Evolutionary conservation across 2,797 vertebrate genomes (phyloP), one percentile per base, ranked within the genome.

Genomic region (Lutjanus argentimaculatus): DNA sequence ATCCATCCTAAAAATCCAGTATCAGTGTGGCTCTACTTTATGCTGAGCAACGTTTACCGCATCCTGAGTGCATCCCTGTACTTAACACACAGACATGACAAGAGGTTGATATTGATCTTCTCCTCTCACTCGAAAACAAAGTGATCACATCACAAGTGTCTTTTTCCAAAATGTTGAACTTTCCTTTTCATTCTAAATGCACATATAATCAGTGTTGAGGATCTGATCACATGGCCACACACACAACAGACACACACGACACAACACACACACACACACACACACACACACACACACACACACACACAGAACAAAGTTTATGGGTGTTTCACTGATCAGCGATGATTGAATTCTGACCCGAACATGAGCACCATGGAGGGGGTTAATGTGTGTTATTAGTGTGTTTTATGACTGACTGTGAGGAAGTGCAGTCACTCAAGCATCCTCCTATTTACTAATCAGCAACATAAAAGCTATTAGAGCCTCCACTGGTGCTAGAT

Each of bases 391-490:
- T 74, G 43, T 68, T 74, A 79, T 88, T 62, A 71, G 49, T 71
- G 75, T 62, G 46, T 68, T 86, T 83, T 51, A 63, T 73, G 63
- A 70, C 12, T 40, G 49, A 48, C 58, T 73, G 51, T 63, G 70
- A 61, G 74, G 77, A 70, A 69, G 70, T 49, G 68, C 56, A 67
- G 67, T 77, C 70, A 71, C 61, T 82, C 58, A 75, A 53, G 72
- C 79, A 66, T 79, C 83, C 55, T 79, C 61, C 46, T 82, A 76
- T 92, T 87, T 82, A 86, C 83, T 87, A 80, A 90, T 92, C 84
- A 67, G 65, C 48, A 78, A 79, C 83, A 88, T 88, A 70, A 86
- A 86, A 89, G 85, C 90, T 84, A 83, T 91, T 88, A 90, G 86
- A 48, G 77, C 30, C 72, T 89, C 72, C 67, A 49, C 67, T 77